These are phyloP conservation scores for Premnoplex brunnescens DNA, from an alignment of 2,797 vertebrate genomes.

Conservation along the genomic window DNA sequence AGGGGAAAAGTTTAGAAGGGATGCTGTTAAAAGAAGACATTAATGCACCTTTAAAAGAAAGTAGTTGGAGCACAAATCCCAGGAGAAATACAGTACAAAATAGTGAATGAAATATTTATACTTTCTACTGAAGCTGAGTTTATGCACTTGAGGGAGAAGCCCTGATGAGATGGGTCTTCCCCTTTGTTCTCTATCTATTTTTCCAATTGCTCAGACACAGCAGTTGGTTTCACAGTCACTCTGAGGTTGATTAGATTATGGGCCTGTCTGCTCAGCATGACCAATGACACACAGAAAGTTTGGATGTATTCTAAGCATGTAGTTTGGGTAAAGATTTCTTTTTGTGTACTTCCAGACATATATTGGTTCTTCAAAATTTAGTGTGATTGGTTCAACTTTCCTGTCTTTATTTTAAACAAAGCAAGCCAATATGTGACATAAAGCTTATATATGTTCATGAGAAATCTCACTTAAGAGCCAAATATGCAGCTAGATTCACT, in stretches of 20 bases:
- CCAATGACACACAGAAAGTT: constrained; percentile 11
- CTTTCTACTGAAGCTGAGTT: constrained; percentile 58
- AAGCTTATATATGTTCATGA: neutral
- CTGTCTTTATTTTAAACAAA: neutral
- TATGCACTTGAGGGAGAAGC: constrained; percentile 58
- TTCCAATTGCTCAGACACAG: constrained; percentile 65
- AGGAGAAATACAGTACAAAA: constrained; percentile 67
- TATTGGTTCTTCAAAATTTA: constrained; percentile 18
- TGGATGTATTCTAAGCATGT: constrained; percentile 5
- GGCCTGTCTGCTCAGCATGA: constrained; percentile 62
- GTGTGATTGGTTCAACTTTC: neutral
- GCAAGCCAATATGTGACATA: neutral
- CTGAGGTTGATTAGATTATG: constrained; percentile 72
- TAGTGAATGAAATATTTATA: constrained; percentile 78
- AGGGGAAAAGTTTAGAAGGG: constrained; percentile 40
- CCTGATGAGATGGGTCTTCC: constrained; percentile 66
- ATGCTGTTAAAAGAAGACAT: constrained; percentile 47
- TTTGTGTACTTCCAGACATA: neutral
- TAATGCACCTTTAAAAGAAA: constrained; percentile 70
- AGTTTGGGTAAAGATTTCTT: neutral
- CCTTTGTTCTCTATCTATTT: constrained; percentile 75
- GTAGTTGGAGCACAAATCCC: constrained; percentile 54
- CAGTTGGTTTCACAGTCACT: constrained; percentile 64
- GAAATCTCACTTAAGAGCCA: neutral
- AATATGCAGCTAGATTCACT: neutral